Base-by-base conservation (phyloP, 2,888 invertebrate species). In the Anoplius nigerrimus region DNA sequence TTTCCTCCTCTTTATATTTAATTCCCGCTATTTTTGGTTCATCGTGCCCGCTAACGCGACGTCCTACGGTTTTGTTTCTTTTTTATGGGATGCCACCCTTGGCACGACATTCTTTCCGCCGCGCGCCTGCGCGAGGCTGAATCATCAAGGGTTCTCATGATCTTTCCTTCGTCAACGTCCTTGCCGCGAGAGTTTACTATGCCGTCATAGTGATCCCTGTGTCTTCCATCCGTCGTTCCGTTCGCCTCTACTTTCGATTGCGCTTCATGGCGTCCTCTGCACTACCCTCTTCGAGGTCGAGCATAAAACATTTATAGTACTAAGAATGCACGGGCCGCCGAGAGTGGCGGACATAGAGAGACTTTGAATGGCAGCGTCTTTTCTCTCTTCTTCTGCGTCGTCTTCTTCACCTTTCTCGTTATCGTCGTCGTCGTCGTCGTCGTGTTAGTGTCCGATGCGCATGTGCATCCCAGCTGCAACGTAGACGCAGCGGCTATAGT, bases 381-480 rank as follows among this genome's bases (percentile, higher is more conserved):
- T 13, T 13, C 11, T 8, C 16, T 48, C 48, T 48, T 13, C 48
- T 48, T 48, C 48, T 48, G 11, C 48, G 18, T n/a, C 11, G n/a
- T 48, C 48, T 15, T n/a, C 8, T 42, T 42, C 42, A 42, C 13
- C 42, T 75, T 53, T 22, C 71, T 65, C 60, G 68, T 62, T 59
- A 53, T 60, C 57, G 57, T 52, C 18, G 2, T 24, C 22, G 24
- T 56, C 22, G 52, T 68, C 45, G 52, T 45, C 58, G 54, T 5
- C 3, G 52, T 18, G n/a, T 13, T 24, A n/a, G 24, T n/a, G 18
- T 34, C 34, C 24, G 59, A 3, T 68, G 81, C 84, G 85, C 85
- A 85, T 86, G 84, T 85, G 85, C 83, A 71, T 70, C 75, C 78
- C 82, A 85, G 82, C 83, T 85, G 84, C 79, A 79, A 80, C 80